Evolutionary conservation across 2,888 invertebrate genomes (phyloP), one percentile per base, ranked within the genome.

Genomic region (Lacanobia wlatinum): DNA sequence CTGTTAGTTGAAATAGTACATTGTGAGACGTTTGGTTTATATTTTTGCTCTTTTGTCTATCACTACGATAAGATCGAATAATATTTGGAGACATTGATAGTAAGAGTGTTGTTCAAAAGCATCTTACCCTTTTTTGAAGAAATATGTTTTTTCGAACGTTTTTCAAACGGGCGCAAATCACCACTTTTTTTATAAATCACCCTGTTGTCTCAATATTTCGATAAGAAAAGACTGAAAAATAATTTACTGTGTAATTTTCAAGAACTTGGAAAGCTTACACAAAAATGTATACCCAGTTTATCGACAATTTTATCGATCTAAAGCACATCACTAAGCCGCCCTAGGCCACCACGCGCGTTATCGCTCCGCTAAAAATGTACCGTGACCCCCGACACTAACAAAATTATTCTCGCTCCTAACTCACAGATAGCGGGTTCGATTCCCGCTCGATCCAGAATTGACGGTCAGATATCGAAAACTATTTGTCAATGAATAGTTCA

Each of bases 261-360:
- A 40, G 40, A 40, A 34, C 34, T 5, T 34, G 34, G 4, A 34
- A 34, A 34, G 28, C 28, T 28, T 28, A 28, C 6, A 5, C 6
- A 34, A 34, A 34, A 40, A 10, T 10, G 8, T 40, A 9, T 40
- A 43, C 14, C 43, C 5, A 14, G 18, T 34, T 43, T 34, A 76
- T 79, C 75, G 71, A 74, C 38, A 55, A 53, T 46, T 55, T 4
- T 53, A 82, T 85, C 82, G 80, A 84, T 50, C 76, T 59, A 4
- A 18, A 40, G 60, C 55, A 55, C 93, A 90, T 56, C 93, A 83
- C 93, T 94, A 92, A 2, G 68, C 70, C 88, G 94, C 96, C 95
- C 83, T 85, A 84, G 93, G 96, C 96, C 87, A 95, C 93, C 96
- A 96, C 95, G 96, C 95, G 94, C 94, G 91, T 91, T 92, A 93